phyloP scores from a whole-genome alignment of 2,113 vertebrate genomes.

The Myrmecophaga tridactyla region DNA sequence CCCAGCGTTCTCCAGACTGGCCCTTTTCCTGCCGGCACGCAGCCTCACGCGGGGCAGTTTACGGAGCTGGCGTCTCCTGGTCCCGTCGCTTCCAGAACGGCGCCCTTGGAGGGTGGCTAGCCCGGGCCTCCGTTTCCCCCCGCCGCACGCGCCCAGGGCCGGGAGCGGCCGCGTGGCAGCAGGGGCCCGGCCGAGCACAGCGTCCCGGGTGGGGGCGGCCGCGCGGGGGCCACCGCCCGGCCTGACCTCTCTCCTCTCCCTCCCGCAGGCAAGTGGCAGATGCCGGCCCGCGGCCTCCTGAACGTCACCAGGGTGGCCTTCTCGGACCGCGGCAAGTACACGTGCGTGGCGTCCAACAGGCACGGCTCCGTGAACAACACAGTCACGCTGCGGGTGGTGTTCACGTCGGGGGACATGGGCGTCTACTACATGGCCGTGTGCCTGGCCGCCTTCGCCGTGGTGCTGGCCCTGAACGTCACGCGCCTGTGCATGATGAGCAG shows the following conservation, averaged over 20 bases:
- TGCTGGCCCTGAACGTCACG: constrained; percentile 96
- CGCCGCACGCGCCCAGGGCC: too few species aligned
- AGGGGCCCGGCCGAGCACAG: too few species aligned
- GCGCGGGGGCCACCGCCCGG: too few species aligned
- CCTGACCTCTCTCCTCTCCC: constrained; percentile 67
- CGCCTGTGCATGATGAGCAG: constrained; percentile 99
- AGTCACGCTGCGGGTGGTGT: constrained; percentile 94
- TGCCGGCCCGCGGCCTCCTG: constrained; percentile 88
- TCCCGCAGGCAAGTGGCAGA: constrained; percentile 90
- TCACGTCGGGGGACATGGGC: constrained; percentile 96
- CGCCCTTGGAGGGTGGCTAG: not conserved
- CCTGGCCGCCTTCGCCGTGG: constrained; percentile 96
- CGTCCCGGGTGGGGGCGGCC: too few species aligned
- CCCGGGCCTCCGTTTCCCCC: not conserved
- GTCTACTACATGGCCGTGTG: constrained; percentile 99
- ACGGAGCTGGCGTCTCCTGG: not conserved
- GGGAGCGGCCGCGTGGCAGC: too few species aligned
- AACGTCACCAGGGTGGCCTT: constrained; percentile 96
- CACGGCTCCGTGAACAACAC: constrained; percentile 92
- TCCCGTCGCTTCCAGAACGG: not conserved
- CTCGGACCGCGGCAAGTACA: constrained; percentile 96
- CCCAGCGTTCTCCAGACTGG: not conserved
- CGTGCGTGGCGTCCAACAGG: constrained; percentile 90
- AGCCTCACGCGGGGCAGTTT: not conserved
- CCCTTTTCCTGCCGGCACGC: not conserved